phyloP scores from a whole-genome alignment of 2,888 invertebrate genomes.

The Epirrhoe tristata region DNA sequence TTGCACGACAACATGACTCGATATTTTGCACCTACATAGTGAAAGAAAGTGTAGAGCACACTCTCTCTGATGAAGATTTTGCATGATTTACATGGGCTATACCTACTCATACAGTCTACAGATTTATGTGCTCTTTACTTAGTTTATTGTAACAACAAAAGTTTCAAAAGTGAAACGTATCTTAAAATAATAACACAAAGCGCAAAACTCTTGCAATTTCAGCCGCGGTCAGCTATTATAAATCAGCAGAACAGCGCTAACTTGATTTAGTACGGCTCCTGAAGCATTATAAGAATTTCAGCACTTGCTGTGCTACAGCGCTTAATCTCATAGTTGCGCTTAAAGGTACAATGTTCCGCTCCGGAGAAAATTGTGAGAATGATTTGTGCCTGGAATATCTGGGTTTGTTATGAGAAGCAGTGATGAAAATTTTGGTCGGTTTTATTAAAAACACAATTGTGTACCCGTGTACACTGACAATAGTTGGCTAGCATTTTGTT shows the following conservation, averaged over 20 bases:
- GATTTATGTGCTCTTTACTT: neutral
- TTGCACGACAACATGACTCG: no score
- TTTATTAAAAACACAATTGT: conserved; percentile 28
- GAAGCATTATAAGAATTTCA: conserved; percentile 31
- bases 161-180: neutral
- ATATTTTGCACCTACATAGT: no score
- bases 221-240: conserved; percentile 27
- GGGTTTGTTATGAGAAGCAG: conserved; percentile 20
- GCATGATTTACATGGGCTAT: no score
- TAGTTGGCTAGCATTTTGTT: neutral
- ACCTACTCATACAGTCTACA: no score
- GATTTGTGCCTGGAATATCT: conserved; percentile 23
- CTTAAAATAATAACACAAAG: conserved; percentile 20
- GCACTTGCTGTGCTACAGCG: conserved; percentile 26
- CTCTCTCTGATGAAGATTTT: no score
- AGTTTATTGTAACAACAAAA: neutral
- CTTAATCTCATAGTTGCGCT: conserved; percentile 32
- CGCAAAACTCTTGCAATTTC: conserved; percentile 9
- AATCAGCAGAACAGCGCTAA: conserved; percentile 30
- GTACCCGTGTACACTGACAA: neutral
- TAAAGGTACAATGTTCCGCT: conserved; percentile 23
- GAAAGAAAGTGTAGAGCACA: no score
- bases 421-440: conserved; percentile 21
- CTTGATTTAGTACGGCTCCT: conserved; percentile 30
- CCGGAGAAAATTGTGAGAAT: conserved; percentile 23